Percentiles rank a stretch among this genome's conserved stretches.
These are phyloP conservation scores for Drosophila dunni DNA, from an alignment of 1,140 invertebrate species.

Conservation along the genomic window DNA sequence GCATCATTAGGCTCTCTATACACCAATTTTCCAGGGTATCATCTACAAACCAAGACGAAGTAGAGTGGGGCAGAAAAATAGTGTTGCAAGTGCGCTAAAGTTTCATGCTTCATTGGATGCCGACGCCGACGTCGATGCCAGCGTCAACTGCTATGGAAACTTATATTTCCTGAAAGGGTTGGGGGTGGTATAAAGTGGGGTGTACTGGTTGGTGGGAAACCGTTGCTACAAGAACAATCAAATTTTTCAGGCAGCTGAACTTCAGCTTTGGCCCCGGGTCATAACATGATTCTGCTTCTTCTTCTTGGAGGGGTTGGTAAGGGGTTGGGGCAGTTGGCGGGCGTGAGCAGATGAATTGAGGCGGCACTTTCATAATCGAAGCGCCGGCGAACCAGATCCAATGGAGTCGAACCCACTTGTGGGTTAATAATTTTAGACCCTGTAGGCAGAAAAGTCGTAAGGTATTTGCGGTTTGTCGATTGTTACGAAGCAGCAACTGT, in stretches of 20 bases:
- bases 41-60: background rate
- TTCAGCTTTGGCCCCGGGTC: constrained; percentile 52
- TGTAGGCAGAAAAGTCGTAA: background rate
- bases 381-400: constrained; percentile 50
- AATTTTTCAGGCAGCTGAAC: constrained; percentile 73
- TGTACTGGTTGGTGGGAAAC: background rate
- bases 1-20: background rate
- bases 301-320: constrained; percentile 27
- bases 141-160: background rate
- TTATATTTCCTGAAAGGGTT: background rate
- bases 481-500: too few species aligned
- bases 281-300: constrained; percentile 54
- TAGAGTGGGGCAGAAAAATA: constrained; percentile 24
- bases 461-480: background rate
- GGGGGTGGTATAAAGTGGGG: background rate
- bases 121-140: constrained; percentile 30
- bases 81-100: constrained; percentile 81
- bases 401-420: constrained; percentile 50
- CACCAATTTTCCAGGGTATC: background rate
- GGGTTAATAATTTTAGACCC: constrained; percentile 2
- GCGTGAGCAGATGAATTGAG: background rate
- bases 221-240: constrained; percentile 71
- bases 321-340: background rate
- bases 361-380: constrained; percentile 80
- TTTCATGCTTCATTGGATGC: constrained; percentile 79